Percentiles rank a stretch among this genome's conserved stretches.
Evolutionary conservation across 2,113 vertebrate species (phyloP).

Genomic region (Lophochroa leadbeateri): DNA sequence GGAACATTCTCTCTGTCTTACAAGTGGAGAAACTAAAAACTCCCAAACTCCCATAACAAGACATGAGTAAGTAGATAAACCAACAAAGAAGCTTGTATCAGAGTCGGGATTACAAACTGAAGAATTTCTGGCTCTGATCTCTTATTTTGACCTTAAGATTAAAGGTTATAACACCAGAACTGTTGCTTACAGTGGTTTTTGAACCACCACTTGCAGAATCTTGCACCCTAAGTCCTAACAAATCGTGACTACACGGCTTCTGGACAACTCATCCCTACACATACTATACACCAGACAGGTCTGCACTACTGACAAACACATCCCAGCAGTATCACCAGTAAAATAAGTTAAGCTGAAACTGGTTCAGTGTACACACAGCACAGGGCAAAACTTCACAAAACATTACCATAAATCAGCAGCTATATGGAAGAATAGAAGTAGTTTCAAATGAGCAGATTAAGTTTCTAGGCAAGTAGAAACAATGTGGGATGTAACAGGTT

Average conservation of each 20-base stretch:
- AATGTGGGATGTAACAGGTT: neutral
- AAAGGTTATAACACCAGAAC: neutral
- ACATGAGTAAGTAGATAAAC: neutral
- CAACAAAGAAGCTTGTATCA: neutral
- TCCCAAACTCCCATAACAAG: neutral
- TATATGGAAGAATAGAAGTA: neutral
- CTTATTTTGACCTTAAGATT: neutral
- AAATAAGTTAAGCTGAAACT: neutral
- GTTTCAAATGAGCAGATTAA: neutral
- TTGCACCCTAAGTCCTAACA: neutral
- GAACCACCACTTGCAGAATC: neutral
- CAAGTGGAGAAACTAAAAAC: neutral
- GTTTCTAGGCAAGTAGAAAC: neutral
- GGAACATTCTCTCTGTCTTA: neutral
- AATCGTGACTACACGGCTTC: neutral
- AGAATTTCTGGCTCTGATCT: neutral
- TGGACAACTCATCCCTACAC: neutral
- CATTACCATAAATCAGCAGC: neutral
- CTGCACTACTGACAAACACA: accelerated
- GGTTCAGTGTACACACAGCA: neutral
- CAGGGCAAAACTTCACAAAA: neutral
- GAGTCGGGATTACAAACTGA: neutral
- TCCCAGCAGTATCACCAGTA: neutral
- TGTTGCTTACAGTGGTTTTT: neutral
- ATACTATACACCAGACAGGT: neutral